phyloP scores from a whole-genome alignment of 2,113 vertebrate species.

The Otolemur garnettii region DNA sequence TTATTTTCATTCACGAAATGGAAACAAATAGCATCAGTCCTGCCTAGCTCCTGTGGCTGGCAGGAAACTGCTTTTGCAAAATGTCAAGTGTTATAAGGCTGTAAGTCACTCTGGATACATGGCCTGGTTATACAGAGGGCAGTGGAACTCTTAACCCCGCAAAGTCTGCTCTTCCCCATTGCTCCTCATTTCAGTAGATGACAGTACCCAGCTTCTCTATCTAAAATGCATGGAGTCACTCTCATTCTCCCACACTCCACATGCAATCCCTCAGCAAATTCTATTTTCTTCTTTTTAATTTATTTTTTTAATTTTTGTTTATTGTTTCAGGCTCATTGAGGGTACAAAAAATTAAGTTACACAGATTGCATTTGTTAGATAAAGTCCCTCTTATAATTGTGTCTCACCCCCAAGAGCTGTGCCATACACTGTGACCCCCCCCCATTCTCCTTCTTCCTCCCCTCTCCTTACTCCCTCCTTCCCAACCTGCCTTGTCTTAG shows the following conservation, averaged over 20 bases:
- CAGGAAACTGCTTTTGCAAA: slow-evolving; percentile 61
- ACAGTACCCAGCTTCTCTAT: background rate
- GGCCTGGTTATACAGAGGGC: background rate
- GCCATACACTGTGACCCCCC: no score
- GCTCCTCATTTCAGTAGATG: background rate
- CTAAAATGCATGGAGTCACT: background rate
- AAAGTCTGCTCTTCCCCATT: background rate
- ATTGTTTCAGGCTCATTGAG: no score
- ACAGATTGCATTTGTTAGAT: no score
- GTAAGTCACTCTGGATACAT: background rate
- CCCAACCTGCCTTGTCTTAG: no score
- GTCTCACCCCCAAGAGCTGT: no score
- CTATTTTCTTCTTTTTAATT: background rate
- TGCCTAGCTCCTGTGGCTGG: background rate
- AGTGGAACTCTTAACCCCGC: background rate
- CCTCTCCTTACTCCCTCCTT: no score
- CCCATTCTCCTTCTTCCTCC: no score
- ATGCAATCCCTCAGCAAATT: background rate
- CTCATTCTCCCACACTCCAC: background rate
- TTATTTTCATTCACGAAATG: slow-evolving; percentile 64
- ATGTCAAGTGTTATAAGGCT: background rate
- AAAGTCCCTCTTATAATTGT: no score
- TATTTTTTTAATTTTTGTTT: no score
- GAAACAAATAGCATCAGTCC: slow-evolving; percentile 56
- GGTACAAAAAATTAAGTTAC: no score